Conservation (phyloP, 2,888 invertebrate genomes). For the Hydriomena furcata region DNA sequence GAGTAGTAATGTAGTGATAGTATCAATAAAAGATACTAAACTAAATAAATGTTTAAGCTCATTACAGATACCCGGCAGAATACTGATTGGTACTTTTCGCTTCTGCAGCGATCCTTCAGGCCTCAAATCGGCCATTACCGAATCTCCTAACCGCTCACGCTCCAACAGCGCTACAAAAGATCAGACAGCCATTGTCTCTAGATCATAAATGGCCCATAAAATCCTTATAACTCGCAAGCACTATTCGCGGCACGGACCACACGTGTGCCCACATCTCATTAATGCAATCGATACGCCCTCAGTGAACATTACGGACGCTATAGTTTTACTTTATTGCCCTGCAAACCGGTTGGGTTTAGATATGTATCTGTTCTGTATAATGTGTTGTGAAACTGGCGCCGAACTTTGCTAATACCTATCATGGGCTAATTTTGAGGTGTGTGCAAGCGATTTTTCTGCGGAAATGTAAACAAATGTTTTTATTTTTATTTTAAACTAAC, state of each 20-base stretch:
- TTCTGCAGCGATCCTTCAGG: background rate
- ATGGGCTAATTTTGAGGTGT: background rate
- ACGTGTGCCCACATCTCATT: slow-evolving; percentile 79
- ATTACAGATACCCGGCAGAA: too few relatives aligned
- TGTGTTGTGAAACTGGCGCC: slow-evolving; percentile 40
- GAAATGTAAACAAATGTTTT: too few relatives aligned
- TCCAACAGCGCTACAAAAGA: slow-evolving; percentile 55
- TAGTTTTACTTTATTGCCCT: slow-evolving; percentile 62
- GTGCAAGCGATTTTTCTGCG: too few relatives aligned
- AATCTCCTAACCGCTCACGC: slow-evolving; percentile 40
- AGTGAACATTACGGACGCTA: slow-evolving; percentile 65
- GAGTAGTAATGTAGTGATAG: too few relatives aligned
- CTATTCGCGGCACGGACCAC: slow-evolving; percentile 72
- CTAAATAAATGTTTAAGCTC: too few relatives aligned
- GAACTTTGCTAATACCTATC: slow-evolving; percentile 4
- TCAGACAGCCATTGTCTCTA: slow-evolving; percentile 66
- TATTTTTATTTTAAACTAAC: too few relatives aligned
- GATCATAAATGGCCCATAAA: slow-evolving; percentile 68
- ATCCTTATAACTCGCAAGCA: slow-evolving; percentile 60
- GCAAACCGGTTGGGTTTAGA: slow-evolving; percentile 53
- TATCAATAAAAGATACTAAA: too few relatives aligned
- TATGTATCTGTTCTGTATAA: slow-evolving; percentile 41
- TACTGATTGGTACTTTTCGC: too few relatives aligned
- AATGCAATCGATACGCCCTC: slow-evolving; percentile 79
- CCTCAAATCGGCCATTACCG: background rate